Percentiles rank a stretch among this genome's conserved stretches.
Conservation (phyloP, 1,140 invertebrate species). For the Elymnias hypermnestra region DNA sequence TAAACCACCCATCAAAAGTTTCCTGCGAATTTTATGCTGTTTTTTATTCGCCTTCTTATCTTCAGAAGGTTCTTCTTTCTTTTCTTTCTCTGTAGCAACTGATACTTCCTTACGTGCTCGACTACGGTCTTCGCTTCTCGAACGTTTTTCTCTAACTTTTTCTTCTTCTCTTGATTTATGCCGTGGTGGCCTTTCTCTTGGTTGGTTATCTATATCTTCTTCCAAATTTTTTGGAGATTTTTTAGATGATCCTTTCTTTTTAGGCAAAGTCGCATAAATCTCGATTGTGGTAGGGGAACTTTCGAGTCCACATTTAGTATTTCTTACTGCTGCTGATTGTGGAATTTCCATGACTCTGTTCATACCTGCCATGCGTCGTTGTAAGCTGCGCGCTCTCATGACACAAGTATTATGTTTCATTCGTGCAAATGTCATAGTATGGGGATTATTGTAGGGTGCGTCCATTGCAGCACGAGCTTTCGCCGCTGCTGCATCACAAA, state of each 20-base stretch:
- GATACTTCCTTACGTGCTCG: slow-evolving; percentile 83
- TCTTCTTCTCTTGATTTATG: slow-evolving; percentile 83
- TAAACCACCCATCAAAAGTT: slow-evolving; percentile 91
- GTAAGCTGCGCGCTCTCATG: slow-evolving; percentile 90
- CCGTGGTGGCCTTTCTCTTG: slow-evolving; percentile 80
- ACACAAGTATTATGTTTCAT: slow-evolving; percentile 97
- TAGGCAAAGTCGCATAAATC: slow-evolving; percentile 93
- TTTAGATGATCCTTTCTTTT: slow-evolving; percentile 85
- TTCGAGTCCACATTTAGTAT: slow-evolving; percentile 85
- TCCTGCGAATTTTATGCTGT: slow-evolving; percentile 92
- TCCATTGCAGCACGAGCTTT: slow-evolving; percentile 94
- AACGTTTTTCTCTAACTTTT: slow-evolving; percentile 86
- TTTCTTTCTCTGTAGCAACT: slow-evolving; percentile 79
- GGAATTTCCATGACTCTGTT: slow-evolving; percentile 78
- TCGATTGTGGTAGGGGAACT: slow-evolving; percentile 83
- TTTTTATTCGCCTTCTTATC: slow-evolving; percentile 89
- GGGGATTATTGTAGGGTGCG: slow-evolving; percentile 92
- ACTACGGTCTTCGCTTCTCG: slow-evolving; percentile 88
- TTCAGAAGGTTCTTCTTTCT: slow-evolving; percentile 78
- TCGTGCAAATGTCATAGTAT: slow-evolving; percentile 90
- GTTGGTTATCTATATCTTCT: slow-evolving; percentile 82
- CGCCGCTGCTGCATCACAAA: slow-evolving; percentile 87
- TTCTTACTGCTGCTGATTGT: slow-evolving; percentile 79
- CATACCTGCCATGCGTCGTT: slow-evolving; percentile 84
- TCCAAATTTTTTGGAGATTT: slow-evolving; percentile 80